Evolutionary conservation across 2,113 vertebrate species (phyloP), one percentile per base, ranked within the genome.

Genomic region (Phaethornis superciliosus): DNA sequence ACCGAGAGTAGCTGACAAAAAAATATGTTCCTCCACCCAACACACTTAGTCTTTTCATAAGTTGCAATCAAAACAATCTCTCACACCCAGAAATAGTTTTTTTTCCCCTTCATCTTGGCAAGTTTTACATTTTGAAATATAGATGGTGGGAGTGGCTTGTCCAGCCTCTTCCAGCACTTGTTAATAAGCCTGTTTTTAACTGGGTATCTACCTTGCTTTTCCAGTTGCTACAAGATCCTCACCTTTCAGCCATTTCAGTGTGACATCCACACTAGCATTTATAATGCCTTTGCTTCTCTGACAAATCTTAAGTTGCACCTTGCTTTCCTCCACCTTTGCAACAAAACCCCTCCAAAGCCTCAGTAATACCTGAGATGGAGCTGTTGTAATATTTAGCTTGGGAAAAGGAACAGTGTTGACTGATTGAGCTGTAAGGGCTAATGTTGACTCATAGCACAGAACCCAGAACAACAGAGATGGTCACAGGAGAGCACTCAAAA

Each of bases 351-450:
- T 37, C 19, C 37, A 21, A 24, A 58, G 42, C 55, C 42, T 27
- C 59, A 19, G 8, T 1, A 55, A 37, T 12, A 28, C 28, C 37
- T 0, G 15, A 62, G 42, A 21, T 9, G 24, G 65, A 81, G 65
- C 56, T 46, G 27, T 6, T 35, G 22, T 59, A 12, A 24, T 24
- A 10, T 15, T 62, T 17, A 59, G 33, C 4, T 63, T 11, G 12
- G 24, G 54, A 15, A 1, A 3, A 30, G 70, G 24, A 56, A 26
- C 69, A 62, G 35, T 0, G 0, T 28, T 23, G 27, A 24, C 47
- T 33, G 74, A 30, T 15, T 59, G 51, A 27, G 21, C 62, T 33
- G 9, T 0, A 33, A 33, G 15, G 52, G 37, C 10, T 62, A 26
- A 37, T 2, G 2, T 13, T n/a, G 28, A 26, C 62, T 40, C 35